Percentiles rank a stretch among this genome's conserved stretches.
Conservation (phyloP, 2,797 vertebrate genomes). For the Peromyscus eremicus region DNA sequence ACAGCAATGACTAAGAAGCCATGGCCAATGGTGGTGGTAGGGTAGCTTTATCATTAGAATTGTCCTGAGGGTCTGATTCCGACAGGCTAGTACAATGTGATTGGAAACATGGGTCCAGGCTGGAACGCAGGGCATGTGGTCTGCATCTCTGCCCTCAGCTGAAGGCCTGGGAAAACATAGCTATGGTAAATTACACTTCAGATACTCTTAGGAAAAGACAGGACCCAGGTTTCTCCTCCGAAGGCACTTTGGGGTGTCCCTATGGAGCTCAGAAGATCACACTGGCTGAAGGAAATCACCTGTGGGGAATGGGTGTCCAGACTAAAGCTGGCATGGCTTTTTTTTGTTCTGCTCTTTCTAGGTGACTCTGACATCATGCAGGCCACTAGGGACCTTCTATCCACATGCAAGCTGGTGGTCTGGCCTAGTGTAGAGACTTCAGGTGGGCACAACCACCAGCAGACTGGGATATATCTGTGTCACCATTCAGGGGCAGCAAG, state of each 20-base stretch:
- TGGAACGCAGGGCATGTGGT: background rate
- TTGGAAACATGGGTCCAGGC: background rate
- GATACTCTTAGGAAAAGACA: background rate
- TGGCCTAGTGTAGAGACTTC: background rate
- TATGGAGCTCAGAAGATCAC: background rate
- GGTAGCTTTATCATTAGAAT: background rate
- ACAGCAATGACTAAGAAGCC: conserved; percentile 48
- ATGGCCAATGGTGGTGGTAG: conserved; percentile 45
- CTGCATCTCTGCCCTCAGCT: background rate
- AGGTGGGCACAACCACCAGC: background rate
- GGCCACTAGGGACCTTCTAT: background rate
- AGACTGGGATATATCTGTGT: background rate
- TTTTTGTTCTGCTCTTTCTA: background rate
- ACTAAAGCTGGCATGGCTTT: background rate
- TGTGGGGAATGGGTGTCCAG: background rate
- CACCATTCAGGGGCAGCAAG: background rate
- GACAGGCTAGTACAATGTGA: background rate
- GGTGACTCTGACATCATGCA: background rate
- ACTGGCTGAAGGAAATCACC: background rate
- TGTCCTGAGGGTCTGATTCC: background rate
- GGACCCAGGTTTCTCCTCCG: background rate
- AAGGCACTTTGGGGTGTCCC: background rate
- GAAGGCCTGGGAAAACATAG: background rate
- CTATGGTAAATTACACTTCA: background rate
- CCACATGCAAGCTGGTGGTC: background rate